Conservation (phyloP, 2,797 vertebrate genomes). For the Sebastes hubbsi region DNA sequence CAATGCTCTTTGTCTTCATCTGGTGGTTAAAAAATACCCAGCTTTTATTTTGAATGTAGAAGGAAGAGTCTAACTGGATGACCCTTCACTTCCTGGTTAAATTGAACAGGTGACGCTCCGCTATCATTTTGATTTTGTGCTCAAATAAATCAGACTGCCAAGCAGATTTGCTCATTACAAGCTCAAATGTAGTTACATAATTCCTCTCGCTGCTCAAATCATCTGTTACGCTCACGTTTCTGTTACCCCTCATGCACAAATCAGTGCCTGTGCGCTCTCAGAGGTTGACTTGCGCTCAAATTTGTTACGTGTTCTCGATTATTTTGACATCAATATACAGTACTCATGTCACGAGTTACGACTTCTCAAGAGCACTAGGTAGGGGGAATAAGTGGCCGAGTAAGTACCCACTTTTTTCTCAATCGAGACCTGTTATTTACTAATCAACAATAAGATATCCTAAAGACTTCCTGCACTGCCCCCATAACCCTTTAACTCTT, state of each 20-base stretch:
- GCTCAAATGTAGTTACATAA: not conserved
- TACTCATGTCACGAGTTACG: not conserved
- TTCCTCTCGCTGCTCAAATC: not conserved
- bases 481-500: conserved; percentile 21
- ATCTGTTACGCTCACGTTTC: not conserved
- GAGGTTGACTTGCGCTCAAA: not conserved
- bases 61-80: not conserved
- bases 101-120: not conserved
- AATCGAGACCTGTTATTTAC: conserved; percentile 16
- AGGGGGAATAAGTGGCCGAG: conserved; percentile 6
- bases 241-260: not conserved
- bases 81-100: not conserved
- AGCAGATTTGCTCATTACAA: not conserved
- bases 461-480: not conserved
- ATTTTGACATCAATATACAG: not conserved
- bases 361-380: conserved; percentile 11
- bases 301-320: not conserved
- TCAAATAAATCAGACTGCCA: not conserved
- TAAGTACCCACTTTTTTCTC: conserved; percentile 14
- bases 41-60: not conserved
- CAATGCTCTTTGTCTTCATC: not conserved
- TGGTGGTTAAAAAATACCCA: not conserved
- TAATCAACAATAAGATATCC: not conserved
- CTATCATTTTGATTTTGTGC: not conserved
- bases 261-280: not conserved